A percentile compares a stretch with the other conserved stretches of the same genome.
These are phyloP conservation scores for Apoda limacodes DNA, from an alignment of 2,888 invertebrate genomes.

Conservation along the genomic window DNA sequence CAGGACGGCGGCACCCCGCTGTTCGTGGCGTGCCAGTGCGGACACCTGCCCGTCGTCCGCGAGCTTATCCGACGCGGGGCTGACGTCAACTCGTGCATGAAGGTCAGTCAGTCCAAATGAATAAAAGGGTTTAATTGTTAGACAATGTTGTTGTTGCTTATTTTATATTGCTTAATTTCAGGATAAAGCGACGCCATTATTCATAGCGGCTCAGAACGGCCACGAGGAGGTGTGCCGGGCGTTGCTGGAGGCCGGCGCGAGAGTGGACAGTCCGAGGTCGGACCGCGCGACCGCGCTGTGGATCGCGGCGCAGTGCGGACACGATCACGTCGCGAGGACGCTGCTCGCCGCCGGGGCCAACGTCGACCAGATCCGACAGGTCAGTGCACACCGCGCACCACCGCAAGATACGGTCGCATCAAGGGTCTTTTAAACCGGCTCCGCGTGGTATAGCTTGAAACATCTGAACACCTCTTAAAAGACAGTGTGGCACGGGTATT, in stretches of 20 bases:
- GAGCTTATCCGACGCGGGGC: slow-evolving; percentile 86
- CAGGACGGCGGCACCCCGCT: slow-evolving; percentile 97
- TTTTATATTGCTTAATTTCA: slow-evolving; percentile 34
- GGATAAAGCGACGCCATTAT: slow-evolving; percentile 93
- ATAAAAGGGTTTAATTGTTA: neutral
- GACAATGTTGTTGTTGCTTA: neutral
- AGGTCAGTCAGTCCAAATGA: slow-evolving; percentile 75
- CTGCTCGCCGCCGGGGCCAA: slow-evolving; percentile 83
- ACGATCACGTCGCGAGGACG: slow-evolving; percentile 81
- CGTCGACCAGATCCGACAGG: slow-evolving; percentile 85
- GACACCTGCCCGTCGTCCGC: slow-evolving; percentile 88
- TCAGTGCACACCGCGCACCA: slow-evolving; percentile 72
- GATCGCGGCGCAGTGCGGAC: slow-evolving; percentile 97
- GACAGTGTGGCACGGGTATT: too few species aligned
- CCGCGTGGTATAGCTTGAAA: too few species aligned
- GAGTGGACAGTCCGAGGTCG: slow-evolving; percentile 78
- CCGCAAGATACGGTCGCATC: too few species aligned
- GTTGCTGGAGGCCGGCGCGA: slow-evolving; percentile 79
- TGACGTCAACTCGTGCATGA: slow-evolving; percentile 85
- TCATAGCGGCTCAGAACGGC: slow-evolving; percentile 95
- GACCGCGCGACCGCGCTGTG: slow-evolving; percentile 92
- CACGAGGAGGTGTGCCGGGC: slow-evolving; percentile 83
- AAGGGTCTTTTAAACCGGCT: too few species aligned
- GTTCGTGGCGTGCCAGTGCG: slow-evolving; percentile 93
- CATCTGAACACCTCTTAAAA: too few species aligned